A percentile compares a stretch with the other conserved stretches of the same genome.
These are phyloP conservation scores for Lysiphlebus fabarum DNA, from an alignment of 1,140 invertebrate genomes.

Conservation along the genomic window DNA sequence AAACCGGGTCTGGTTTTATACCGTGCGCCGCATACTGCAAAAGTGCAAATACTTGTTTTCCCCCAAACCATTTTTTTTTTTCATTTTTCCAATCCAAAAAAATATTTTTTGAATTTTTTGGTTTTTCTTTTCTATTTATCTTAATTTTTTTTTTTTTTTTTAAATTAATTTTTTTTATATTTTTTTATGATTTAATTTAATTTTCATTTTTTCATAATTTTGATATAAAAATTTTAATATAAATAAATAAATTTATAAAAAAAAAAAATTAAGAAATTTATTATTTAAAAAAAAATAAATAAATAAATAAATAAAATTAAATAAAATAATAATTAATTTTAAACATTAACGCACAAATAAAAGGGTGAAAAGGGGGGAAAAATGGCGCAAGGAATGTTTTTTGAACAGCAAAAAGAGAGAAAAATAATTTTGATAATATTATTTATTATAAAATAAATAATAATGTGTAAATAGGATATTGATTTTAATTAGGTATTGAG, in stretches of 20 bases:
- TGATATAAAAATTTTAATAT: slow-evolving; percentile 1
- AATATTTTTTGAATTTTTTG: slow-evolving; percentile 28
- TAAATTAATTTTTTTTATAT: slow-evolving; percentile 1
- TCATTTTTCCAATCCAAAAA: slow-evolving; percentile 47
- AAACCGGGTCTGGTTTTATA: slow-evolving; percentile 96
- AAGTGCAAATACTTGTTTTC: slow-evolving; percentile 58
- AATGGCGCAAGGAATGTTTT: too few species aligned
- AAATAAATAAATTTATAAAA: background rate
- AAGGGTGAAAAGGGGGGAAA: too few species aligned
- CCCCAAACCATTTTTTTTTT: slow-evolving; percentile 49
- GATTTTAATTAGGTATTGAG: background rate
- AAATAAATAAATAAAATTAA: too few species aligned
- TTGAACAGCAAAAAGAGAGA: too few species aligned
- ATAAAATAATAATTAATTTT: too few species aligned
- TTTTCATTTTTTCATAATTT: background rate
- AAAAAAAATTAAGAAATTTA: slow-evolving; percentile 10
- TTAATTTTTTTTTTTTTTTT: slow-evolving; percentile 33
- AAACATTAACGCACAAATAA: too few species aligned
- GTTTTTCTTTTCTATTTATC: slow-evolving; percentile 24
- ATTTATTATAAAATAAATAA: background rate
- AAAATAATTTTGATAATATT: too few species aligned
- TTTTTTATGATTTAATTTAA: slow-evolving; percentile 4
- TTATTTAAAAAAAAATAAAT: background rate
- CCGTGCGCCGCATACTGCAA: slow-evolving; percentile 90
- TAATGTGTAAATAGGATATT: background rate